These are phyloP conservation scores for Poeciliopsis gracilis DNA, from an alignment of 2,797 vertebrate genomes.

Conservation along the genomic window DNA sequence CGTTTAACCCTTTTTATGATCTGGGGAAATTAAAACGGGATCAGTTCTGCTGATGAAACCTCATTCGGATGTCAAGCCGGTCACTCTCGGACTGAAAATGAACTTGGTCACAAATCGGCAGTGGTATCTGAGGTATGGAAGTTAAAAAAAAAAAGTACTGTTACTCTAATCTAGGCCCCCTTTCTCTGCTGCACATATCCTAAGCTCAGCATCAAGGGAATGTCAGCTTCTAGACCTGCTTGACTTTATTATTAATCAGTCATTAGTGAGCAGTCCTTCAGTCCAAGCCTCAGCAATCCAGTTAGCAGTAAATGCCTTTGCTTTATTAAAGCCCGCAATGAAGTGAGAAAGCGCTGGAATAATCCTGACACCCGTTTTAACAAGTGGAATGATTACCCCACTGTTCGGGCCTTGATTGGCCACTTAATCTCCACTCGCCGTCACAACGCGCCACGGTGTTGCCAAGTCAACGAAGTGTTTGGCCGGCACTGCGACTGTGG, in stretches of 20 bases:
- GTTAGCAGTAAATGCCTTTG: conserved; percentile 40
- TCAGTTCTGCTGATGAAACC: conserved; percentile 21
- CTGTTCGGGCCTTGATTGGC: conserved; percentile 78
- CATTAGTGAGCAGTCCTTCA: conserved; percentile 45
- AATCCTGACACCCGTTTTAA: conserved; percentile 68
- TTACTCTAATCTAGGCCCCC: background rate
- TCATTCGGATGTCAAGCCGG: background rate
- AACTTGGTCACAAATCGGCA: conserved; percentile 15
- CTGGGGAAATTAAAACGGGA: conserved; percentile 55
- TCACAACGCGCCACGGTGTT: conserved; percentile 64
- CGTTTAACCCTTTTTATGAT: conserved; percentile 66
- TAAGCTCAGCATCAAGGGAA: conserved; percentile 21
- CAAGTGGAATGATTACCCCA: conserved; percentile 78
- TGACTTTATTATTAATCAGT: conserved; percentile 43
- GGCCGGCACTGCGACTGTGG: conserved; percentile 10
- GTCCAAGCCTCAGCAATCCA: conserved; percentile 29
- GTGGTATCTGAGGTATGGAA: background rate
- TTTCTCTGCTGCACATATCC: background rate
- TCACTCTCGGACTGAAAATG: background rate
- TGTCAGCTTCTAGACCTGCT: conserved; percentile 22
- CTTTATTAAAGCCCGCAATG: conserved; percentile 52
- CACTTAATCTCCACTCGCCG: conserved; percentile 77
- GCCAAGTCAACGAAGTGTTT: conserved; percentile 67
- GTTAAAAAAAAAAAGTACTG: background rate
- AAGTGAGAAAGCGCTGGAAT: conserved; percentile 61